phyloP scores from a whole-genome alignment of 2,113 vertebrate genomes.

The Chrysochloris asiatica region DNA sequence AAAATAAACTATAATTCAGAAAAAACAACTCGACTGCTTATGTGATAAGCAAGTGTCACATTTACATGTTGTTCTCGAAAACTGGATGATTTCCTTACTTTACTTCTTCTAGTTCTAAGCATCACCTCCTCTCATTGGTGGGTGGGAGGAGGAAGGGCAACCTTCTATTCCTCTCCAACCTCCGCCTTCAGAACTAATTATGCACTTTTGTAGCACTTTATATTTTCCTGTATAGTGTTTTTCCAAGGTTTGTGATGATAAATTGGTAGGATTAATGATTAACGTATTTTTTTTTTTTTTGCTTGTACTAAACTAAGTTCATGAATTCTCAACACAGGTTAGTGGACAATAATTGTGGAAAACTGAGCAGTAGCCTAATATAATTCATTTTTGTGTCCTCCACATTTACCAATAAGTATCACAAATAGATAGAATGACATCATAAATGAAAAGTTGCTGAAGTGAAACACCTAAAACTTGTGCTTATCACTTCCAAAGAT shows the following conservation, averaged over 20 bases:
- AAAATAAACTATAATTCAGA: too few relatives aligned
- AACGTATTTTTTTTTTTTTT: background rate
- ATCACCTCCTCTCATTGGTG: background rate
- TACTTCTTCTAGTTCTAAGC: background rate
- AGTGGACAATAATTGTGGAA: background rate
- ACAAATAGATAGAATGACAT: background rate
- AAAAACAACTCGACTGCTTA: too few relatives aligned
- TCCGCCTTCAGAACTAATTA: too few relatives aligned
- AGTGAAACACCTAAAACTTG: background rate
- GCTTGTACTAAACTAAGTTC: background rate
- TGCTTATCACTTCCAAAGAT: background rate
- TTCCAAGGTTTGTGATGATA: background rate
- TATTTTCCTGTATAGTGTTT: background rate
- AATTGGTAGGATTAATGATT: background rate
- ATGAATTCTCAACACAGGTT: background rate
- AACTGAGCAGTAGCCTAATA: background rate
- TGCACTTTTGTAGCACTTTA: background rate
- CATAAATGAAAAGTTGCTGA: conserved; percentile 7
- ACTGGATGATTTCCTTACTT: background rate
- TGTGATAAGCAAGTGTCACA: too few relatives aligned
- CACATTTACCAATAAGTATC: background rate
- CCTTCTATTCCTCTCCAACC: background rate
- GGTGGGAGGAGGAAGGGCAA: background rate
- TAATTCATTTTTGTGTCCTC: background rate
- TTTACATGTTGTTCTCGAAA: too few relatives aligned